Evolutionary conservation across 2,113 vertebrate genomes (phyloP).

Genomic region (Aptenodytes patagonicus): DNA sequence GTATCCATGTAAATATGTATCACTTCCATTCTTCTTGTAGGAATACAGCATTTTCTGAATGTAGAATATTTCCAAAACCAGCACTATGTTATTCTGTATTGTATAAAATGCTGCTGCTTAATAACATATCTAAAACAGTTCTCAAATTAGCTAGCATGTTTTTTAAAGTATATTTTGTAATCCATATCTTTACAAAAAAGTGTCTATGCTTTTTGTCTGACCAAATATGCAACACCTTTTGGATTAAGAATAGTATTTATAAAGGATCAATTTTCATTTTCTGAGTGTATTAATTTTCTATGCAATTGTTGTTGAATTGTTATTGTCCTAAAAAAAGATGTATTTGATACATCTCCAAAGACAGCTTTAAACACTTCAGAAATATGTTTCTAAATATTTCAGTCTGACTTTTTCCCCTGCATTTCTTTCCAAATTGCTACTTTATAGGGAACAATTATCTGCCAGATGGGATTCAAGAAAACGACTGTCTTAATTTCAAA

Average conservation of each 20-base stretch:
- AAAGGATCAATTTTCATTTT: constrained; percentile 55
- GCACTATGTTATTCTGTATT: constrained; percentile 73
- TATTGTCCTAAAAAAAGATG: constrained; percentile 16
- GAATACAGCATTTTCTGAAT: constrained; percentile 74
- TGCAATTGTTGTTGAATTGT: constrained; percentile 45
- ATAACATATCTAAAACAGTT: constrained; percentile 71
- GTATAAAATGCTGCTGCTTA: constrained; percentile 81
- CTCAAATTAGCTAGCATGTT: constrained; percentile 72
- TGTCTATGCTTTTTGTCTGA: constrained; percentile 69
- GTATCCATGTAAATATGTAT: constrained; percentile 38
- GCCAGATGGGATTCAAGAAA: not conserved
- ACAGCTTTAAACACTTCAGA: constrained; percentile 29
- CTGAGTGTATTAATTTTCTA: constrained; percentile 52
- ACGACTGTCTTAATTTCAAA: not conserved
- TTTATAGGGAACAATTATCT: not conserved
- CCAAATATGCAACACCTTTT: constrained; percentile 63
- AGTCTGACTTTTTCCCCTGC: not conserved
- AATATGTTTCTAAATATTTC: constrained; percentile 38
- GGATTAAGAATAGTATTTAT: constrained; percentile 72
- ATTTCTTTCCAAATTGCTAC: constrained; percentile 42
- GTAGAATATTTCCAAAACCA: constrained; percentile 71
- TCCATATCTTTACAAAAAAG: constrained; percentile 69
- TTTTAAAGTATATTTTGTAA: constrained; percentile 79
- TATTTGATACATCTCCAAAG: constrained; percentile 14
- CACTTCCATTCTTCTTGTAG: constrained; percentile 22